Percentiles rank a stretch among this genome's conserved stretches.
Evolutionary conservation across 2,113 vertebrate genomes (phyloP).

Genomic region (Mionectes macconnelli): DNA sequence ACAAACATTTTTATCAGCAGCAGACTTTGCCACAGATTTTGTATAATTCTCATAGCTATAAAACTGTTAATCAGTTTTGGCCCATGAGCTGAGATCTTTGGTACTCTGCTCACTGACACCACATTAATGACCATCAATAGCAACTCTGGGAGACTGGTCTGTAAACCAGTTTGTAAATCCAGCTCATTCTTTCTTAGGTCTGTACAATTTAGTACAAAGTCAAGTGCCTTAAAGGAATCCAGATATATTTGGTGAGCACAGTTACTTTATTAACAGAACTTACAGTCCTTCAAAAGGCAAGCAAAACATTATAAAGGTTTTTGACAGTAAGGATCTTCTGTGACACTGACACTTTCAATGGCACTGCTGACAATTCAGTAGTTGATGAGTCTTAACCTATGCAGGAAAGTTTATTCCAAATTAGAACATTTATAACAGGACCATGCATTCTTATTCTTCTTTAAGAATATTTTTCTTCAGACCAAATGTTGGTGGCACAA

Average conservation of each 20-base stretch:
- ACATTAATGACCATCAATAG: rapidly evolving
- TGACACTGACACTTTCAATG: not conserved
- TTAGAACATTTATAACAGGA: not conserved
- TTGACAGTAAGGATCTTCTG: not conserved
- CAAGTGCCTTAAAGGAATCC: not conserved
- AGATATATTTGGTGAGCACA: not conserved
- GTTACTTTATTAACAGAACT: not conserved
- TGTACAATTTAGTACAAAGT: not conserved
- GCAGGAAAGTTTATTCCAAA: not conserved
- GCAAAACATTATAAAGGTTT: not conserved
- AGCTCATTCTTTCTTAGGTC: not conserved
- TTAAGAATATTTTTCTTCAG: not conserved
- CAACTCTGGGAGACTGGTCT: not conserved
- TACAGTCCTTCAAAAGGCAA: not conserved
- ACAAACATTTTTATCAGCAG: not conserved
- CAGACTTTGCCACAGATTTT: not conserved
- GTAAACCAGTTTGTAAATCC: not conserved
- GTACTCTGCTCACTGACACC: not conserved
- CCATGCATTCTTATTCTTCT: not conserved
- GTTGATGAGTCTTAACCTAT: not conserved
- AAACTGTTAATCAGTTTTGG: not conserved
- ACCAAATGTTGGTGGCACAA: not conserved
- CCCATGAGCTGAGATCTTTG: not conserved
- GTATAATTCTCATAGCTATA: not conserved
- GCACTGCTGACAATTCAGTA: not conserved